A percentile compares a stretch with the other conserved stretches of the same genome.
phyloP scores from a whole-genome alignment of 2,888 invertebrate genomes.

The Leptinotarsa juncta region DNA sequence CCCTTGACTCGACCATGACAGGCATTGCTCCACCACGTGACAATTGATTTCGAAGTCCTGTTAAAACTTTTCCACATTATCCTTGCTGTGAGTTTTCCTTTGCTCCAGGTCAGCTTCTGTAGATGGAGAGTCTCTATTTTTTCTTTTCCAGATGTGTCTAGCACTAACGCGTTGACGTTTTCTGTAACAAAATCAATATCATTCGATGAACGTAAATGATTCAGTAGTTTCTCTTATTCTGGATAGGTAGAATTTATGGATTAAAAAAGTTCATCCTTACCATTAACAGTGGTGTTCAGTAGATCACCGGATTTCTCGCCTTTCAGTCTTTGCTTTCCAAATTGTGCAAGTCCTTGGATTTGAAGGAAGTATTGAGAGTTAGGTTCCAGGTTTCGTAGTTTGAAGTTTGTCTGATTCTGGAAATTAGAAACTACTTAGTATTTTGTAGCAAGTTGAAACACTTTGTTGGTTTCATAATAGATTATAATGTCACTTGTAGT shows the following conservation, averaged over 20 bases:
- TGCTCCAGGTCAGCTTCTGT: constrained; percentile 60
- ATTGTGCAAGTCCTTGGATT: constrained; percentile 81
- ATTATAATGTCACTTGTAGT: too few relatives aligned
- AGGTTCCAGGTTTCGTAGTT: constrained; percentile 74
- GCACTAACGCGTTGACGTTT: constrained; percentile 30
- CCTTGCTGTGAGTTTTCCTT: constrained; percentile 59
- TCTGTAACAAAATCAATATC: constrained; percentile 17
- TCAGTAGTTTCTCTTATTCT: too few relatives aligned
- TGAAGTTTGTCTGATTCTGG: constrained; percentile 71
- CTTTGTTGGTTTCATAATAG: too few relatives aligned
- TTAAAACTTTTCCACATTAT: constrained; percentile 59
- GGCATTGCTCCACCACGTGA: constrained; percentile 62
- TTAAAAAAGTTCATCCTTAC: constrained; percentile 49
- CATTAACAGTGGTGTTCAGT: constrained; percentile 74
- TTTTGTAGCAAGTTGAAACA: too few relatives aligned
- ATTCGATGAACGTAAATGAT: not conserved
- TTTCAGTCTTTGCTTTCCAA: constrained; percentile 74
- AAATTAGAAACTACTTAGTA: constrained; percentile 8
- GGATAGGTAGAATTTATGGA: too few relatives aligned
- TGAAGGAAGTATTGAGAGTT: constrained; percentile 82
- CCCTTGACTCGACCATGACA: constrained; percentile 64
- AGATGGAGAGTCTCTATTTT: constrained; percentile 60
- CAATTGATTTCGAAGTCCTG: constrained; percentile 55
- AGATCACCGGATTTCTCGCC: constrained; percentile 79
- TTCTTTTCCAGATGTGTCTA: constrained; percentile 27